Evolutionary conservation across 1,140 invertebrate species (phyloP), one percentile per base, ranked within the genome.

Genomic region (Brachionus asplanchnoidis): DNA sequence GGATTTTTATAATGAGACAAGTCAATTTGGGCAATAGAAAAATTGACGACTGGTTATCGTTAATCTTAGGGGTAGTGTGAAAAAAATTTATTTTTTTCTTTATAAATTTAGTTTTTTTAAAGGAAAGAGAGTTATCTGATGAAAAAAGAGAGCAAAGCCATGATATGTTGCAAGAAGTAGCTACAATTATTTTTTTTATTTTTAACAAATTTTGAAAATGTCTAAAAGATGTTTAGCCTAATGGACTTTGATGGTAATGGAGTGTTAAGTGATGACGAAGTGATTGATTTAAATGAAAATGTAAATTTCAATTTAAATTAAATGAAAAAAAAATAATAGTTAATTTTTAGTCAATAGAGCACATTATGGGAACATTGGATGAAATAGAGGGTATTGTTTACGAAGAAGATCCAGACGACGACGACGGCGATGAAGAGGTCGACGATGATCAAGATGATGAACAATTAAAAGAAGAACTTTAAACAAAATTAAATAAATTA

Each of bases 221-320:
- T 80, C 1, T 4, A 17, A 14, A 82, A 82, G 79, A 60, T 82
- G n/a, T 82, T 82, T 46, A 44, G 14, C 6, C 14, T 82, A 28
- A 82, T 82, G 53, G 79, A 82, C 53, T 68, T 65, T 28, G 32
- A 82, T 82, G 65, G 79, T 0, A 40, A 82, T 65, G 79, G 56
- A 32, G 12, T 28, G 17, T 23, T 82, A 4, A 46, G 32, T 42
- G 65, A 82, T 26, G 50, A 60, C 26, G 79, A 82, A 46, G 36
- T 65, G 12, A 44, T 82, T 20, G 79, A 82, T 46, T 36, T 82
- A 36, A 20, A 82, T 65, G 53, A 82, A 44, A 60, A 60, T 65
- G 79, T 82, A 82, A 60, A 11, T 65, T 46, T n/a, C 1, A 14
- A 44, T 53, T 80, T 42, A 17, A 7, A 7, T 11, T 11, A 80